Conservation (phyloP, 2,888 invertebrate genomes). For the Didymodactylos carnosus region DNA sequence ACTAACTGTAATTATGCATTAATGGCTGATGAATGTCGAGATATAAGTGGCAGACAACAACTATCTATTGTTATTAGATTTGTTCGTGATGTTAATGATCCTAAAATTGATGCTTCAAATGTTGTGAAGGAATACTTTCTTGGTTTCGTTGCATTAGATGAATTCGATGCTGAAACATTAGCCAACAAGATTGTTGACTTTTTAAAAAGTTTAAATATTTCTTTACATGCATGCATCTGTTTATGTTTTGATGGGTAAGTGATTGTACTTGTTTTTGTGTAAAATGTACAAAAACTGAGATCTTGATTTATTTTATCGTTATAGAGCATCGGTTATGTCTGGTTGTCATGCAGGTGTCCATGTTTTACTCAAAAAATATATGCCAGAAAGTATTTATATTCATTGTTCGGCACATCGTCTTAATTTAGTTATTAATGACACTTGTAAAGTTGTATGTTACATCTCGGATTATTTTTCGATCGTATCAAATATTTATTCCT, state of each 20-base stretch:
- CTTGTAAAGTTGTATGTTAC: background rate
- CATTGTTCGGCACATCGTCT: background rate
- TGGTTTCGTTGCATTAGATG: background rate
- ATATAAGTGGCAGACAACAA: background rate
- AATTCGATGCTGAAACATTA: background rate
- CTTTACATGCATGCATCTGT: background rate
- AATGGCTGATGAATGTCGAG: background rate
- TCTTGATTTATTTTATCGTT: background rate
- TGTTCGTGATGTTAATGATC: background rate
- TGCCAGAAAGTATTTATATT: background rate
- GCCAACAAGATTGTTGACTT: background rate
- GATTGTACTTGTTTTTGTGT: too few relatives aligned
- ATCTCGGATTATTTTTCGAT: background rate
- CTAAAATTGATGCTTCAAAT: background rate
- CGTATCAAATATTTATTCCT: background rate
- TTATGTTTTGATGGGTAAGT: background rate
- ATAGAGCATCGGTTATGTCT: background rate
- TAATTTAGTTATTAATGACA: background rate
- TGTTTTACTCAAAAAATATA: background rate
- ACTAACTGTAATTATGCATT: background rate
- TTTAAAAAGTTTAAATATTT: background rate
- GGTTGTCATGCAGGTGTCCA: background rate
- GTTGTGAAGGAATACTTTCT: background rate
- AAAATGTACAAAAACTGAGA: too few relatives aligned
- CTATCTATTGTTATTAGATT: background rate